Evolutionary conservation across 2,113 vertebrate genomes (phyloP), one percentile per base, ranked within the genome.

Genomic region (Condylura cristata): DNA sequence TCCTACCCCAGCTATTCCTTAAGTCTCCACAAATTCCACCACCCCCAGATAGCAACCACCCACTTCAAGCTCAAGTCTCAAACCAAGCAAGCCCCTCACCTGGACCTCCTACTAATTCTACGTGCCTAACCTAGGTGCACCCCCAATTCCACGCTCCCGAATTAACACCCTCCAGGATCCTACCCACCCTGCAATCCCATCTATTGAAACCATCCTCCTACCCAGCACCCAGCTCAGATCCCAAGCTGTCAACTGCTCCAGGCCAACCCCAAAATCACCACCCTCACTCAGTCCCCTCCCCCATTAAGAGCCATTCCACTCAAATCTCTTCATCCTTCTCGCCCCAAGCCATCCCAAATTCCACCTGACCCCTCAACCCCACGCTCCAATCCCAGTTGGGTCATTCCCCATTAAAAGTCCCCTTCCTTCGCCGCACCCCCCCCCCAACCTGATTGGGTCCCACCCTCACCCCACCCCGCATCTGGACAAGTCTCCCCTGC

Each of bases 181-280:
- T 71, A 68, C 14, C 65, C 70, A 94, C 30, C 71, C 34, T 48
- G 37, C 72, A 80, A 61, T 30, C 53, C 46, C 83, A 93, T 88
- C 58, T 63, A 84, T 53, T 51, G 68, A 90, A 88, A 87, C 37
- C 82, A 83, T 75, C 14, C 66, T 70, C 56, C 53, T 68, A 89
- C 8, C 89, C 30, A 39, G 66, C 44, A 72, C 86, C 83, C 17
- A 48, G 32, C 61, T 82, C 83, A n/a, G 70, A 94, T 51, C 56
- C 81, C 86, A 94, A 91, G 70, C 90, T 97, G 91, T 95, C 93
- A 96, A 95, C 63, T 80, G 83, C 89, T 94, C 82, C 79, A 72
- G 65, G 93, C 91, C 92, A 96, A 72, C 91, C 96, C 90, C 90
- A 92, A 90, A 94, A 68, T 46, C 91, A 80, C 78, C 79, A 70